Evolutionary conservation across 2,888 invertebrate genomes (phyloP).

Genomic region (Theristus sp.): DNA sequence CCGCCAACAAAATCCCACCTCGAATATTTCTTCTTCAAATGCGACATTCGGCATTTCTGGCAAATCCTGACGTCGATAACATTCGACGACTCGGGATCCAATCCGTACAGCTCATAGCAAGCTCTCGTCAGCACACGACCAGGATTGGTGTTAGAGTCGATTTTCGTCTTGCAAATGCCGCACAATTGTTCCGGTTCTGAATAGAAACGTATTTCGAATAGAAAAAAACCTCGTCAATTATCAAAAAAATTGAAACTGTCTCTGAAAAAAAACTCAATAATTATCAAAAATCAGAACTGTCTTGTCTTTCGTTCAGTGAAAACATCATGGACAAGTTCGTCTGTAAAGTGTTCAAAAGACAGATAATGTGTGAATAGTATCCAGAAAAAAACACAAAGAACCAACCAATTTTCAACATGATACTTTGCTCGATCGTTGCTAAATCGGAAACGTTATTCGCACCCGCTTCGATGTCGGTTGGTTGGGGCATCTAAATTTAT

Average conservation of each 20-base stretch:
- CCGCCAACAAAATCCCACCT: slow-evolving; percentile 32
- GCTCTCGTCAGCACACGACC: slow-evolving; percentile 42
- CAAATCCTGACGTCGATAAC: slow-evolving; percentile 50
- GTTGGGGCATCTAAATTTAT: neutral
- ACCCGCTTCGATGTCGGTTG: neutral
- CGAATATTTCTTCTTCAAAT: slow-evolving; percentile 51
- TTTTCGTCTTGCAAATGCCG: slow-evolving; percentile 57
- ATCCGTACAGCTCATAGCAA: slow-evolving; percentile 60
- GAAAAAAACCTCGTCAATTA: neutral
- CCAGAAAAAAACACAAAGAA: no score
- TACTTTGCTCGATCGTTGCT: no score
- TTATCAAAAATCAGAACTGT: no score
- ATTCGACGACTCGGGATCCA: slow-evolving; percentile 55
- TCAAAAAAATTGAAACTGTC: neutral
- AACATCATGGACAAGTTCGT: no score
- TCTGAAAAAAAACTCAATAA: no score
- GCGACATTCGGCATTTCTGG: slow-evolving; percentile 70
- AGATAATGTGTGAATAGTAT: no score
- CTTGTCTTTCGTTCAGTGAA: no score
- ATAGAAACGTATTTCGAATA: neutral
- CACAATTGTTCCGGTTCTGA: slow-evolving; percentile 35
- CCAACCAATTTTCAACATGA: neutral
- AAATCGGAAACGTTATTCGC: neutral
- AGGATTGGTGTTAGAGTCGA: slow-evolving; percentile 48
- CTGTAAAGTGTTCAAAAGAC: no score